Evolutionary conservation across 2,113 vertebrate genomes (phyloP).

Genomic region (Cololabis saira): DNA sequence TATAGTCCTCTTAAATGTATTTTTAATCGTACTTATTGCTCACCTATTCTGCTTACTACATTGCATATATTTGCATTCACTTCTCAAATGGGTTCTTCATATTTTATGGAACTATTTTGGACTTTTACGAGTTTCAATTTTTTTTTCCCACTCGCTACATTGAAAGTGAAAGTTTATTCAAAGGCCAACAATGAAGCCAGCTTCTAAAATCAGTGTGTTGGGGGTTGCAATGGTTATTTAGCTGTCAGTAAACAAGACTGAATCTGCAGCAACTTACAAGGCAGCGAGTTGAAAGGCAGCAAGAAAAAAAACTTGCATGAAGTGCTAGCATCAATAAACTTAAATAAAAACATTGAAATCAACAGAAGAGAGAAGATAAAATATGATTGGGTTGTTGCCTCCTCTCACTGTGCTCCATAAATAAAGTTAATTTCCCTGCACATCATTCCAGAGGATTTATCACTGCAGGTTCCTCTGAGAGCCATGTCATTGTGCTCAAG

Average conservation of each 20-base stretch:
- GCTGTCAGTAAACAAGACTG: slow-evolving; percentile 27
- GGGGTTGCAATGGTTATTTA: slow-evolving; percentile 12
- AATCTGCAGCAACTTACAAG: slow-evolving; percentile 34
- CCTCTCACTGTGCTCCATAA: slow-evolving; percentile 4
- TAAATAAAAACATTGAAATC: not conserved
- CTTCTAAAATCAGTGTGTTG: slow-evolving; percentile 1
- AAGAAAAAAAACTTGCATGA: not conserved
- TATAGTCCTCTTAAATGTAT: too few relatives aligned
- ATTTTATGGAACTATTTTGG: not conserved
- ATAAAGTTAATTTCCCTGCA: slow-evolving; percentile 24
- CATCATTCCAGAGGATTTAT: slow-evolving; percentile 30
- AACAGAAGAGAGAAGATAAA: not conserved
- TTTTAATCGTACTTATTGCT: too few relatives aligned
- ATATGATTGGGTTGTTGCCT: not conserved
- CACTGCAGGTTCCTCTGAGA: slow-evolving; percentile 15
- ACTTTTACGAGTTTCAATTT: not conserved
- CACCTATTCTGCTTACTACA: too few relatives aligned
- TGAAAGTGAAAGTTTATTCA: not conserved
- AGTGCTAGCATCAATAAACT: not conserved
- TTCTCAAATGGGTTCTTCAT: too few relatives aligned
- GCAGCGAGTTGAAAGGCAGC: slow-evolving; percentile 4
- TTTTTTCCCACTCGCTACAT: not conserved
- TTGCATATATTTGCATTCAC: too few relatives aligned
- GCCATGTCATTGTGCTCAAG: slow-evolving; percentile 33
- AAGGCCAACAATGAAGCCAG: not conserved